These are phyloP conservation scores for Laterallus jamaicensis DNA, from an alignment of 2,113 vertebrate genomes.

Conservation along the genomic window DNA sequence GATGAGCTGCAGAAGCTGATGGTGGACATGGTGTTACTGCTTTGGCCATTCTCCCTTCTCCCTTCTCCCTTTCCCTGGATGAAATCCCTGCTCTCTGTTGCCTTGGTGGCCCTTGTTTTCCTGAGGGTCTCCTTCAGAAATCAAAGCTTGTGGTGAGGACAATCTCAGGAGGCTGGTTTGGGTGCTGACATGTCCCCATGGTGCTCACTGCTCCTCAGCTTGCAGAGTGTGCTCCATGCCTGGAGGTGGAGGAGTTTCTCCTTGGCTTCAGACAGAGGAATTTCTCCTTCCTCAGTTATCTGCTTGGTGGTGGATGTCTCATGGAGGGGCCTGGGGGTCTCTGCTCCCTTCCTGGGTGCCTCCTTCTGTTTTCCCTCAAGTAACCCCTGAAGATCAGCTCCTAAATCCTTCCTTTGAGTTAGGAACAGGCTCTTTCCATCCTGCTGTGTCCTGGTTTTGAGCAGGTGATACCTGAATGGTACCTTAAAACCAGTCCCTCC, in stretches of 20 bases:
- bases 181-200: rapidly evolving
- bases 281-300: background rate
- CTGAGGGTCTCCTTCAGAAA: background rate
- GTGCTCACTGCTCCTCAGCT: background rate
- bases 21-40: background rate
- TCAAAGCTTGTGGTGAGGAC: background rate
- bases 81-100: rapidly evolving
- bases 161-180: background rate
- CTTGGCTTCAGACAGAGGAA: background rate
- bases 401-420: background rate
- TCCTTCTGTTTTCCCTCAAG: background rate
- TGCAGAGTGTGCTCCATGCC: background rate
- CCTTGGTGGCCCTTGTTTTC: background rate
- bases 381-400: background rate
- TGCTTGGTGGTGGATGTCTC: background rate
- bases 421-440: background rate
- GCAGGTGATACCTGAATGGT: no score
- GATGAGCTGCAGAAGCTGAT: background rate
- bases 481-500: background rate
- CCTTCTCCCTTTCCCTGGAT: rapidly evolving
- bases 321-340: no score
- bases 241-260: background rate
- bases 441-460: no score
- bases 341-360: background rate
- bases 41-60: background rate